Evolutionary conservation across 2,888 invertebrate species (phyloP).

Genomic region (Drymonia ruficornis): DNA sequence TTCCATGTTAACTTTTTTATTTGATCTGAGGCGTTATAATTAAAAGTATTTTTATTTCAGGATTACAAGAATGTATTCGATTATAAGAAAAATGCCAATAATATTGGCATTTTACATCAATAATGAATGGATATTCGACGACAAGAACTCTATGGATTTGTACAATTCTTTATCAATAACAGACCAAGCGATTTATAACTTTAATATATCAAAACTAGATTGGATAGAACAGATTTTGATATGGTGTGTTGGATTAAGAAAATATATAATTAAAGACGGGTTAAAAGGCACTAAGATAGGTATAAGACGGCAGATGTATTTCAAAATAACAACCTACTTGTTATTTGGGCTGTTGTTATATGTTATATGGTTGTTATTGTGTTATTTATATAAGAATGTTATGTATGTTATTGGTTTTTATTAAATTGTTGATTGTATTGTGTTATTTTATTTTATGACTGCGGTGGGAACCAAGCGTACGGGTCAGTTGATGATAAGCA

Average conservation of each 20-base stretch:
- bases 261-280: constrained; percentile 43
- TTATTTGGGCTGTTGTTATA: neutral
- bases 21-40: too few species aligned
- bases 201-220: constrained; percentile 34
- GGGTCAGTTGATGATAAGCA: too few species aligned
- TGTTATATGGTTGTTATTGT: neutral
- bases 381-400: neutral
- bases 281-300: constrained; percentile 28
- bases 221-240: constrained; percentile 29
- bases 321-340: constrained; percentile 16
- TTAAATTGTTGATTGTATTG: too few species aligned
- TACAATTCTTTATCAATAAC: constrained; percentile 23
- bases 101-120: constrained; percentile 31
- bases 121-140: constrained; percentile 42
- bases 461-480: too few species aligned
- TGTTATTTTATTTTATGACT: too few species aligned
- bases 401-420: neutral
- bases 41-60: constrained; percentile 23
- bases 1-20: too few species aligned
- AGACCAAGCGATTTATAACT: constrained; percentile 47
- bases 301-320: constrained; percentile 25
- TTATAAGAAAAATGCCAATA: constrained; percentile 34
- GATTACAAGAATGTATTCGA: constrained; percentile 35
- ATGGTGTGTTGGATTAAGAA: constrained; percentile 42
- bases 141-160: constrained; percentile 32